Evolutionary conservation across 2,113 vertebrate species (phyloP), one percentile per base, ranked within the genome.

Genomic region (Platichthys stellatus): DNA sequence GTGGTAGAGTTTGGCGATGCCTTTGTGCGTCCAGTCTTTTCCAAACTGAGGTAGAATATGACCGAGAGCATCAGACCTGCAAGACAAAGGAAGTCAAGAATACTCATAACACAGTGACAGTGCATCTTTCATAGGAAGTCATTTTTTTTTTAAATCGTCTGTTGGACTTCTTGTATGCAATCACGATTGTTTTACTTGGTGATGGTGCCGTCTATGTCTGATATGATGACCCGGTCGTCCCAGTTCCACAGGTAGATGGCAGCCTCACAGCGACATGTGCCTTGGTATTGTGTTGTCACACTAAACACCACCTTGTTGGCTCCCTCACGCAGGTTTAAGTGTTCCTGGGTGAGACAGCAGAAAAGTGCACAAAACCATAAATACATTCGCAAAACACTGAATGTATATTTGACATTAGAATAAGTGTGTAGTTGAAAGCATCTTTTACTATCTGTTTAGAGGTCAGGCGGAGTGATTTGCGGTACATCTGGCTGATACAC

Each of bases 181-280:
- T n/a, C 3, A 26, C 53, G 23, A 3, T 38, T 23, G 59, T 60
- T 92, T 95, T 92, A 98, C 97, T 95, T 99, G 17, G 97, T 99
- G 89, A 99, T 98, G 82, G 97, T 99, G 62, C 97, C 97, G 0
- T 98, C 97, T 0, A 99, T 99, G 92, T 99, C 97, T 0, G 97
- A 99, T 87, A 98, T 96, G 86, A 99, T 93, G 90, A 99, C 94
- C 26, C 92, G 96, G 89, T 99, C 97, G 0, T 97, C 89, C 95
- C 98, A 98, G 77, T 95, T 96, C 97, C 98, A 99, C 83, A 98
- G 90, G 91, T 97, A 99, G 91, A 99, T 98, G 54, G 96, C 95
- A 72, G 95, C 97, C 89, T 96, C 95, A 47, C 97, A 99, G 85
- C 96, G 95, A 74, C 97, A 99, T 0, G 97, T 99, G 66, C 97